These are phyloP conservation scores for Poecile montanus DNA, from an alignment of 2,797 vertebrate species.

Conservation along the genomic window DNA sequence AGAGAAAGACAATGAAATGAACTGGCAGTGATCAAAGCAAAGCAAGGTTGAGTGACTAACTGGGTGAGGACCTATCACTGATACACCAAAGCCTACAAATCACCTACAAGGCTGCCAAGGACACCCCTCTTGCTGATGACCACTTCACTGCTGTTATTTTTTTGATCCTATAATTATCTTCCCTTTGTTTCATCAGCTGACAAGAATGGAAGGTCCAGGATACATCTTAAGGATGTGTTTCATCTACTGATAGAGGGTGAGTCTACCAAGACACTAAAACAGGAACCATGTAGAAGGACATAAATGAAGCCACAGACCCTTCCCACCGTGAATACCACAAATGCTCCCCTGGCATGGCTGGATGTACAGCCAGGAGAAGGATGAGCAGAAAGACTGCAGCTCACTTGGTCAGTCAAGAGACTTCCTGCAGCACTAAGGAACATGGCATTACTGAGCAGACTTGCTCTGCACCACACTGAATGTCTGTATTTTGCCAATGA, in stretches of 20 bases:
- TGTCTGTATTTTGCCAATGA: neutral
- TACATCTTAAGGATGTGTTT: neutral
- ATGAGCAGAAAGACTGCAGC: neutral
- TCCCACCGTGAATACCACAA: neutral
- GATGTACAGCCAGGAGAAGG: neutral
- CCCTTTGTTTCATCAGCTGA: neutral
- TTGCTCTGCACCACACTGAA: neutral
- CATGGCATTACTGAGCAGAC: slow-evolving; percentile 43
- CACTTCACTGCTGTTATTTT: neutral
- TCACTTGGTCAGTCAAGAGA: neutral
- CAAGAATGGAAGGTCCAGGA: neutral
- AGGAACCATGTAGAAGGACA: fast-evolving
- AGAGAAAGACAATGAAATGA: neutral
- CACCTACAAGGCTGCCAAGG: neutral
- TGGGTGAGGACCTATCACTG: neutral
- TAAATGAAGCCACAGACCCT: neutral
- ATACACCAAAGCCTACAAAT: neutral
- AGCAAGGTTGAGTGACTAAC: neutral
- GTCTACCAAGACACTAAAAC: neutral
- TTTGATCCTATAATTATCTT: neutral
- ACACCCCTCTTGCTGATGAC: neutral
- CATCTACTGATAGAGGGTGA: neutral
- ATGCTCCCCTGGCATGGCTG: neutral
- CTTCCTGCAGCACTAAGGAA: slow-evolving; percentile 29
- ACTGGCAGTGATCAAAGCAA: neutral